phyloP scores from a whole-genome alignment of 2,797 vertebrate genomes.

The Scolopax rusticola region DNA sequence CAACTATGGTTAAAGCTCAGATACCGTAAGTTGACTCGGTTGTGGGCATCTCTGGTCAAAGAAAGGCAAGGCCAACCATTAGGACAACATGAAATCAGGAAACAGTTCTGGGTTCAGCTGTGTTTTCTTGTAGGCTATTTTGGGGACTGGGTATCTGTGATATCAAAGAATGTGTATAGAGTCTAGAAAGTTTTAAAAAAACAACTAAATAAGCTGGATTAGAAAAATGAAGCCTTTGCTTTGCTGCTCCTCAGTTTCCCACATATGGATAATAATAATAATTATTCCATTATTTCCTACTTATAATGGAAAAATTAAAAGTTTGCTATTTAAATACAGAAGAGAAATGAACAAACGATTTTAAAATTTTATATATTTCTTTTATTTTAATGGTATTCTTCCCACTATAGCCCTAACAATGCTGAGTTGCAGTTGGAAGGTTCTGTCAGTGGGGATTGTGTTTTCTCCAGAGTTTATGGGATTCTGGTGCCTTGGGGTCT shows the following conservation, averaged over 20 bases:
- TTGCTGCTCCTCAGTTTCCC: not conserved
- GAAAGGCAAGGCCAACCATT: not conserved
- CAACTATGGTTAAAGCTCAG: not conserved
- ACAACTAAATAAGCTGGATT: not conserved
- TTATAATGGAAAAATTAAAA: too few species aligned
- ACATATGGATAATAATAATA: too few species aligned
- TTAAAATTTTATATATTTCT: not conserved
- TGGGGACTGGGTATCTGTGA: not conserved
- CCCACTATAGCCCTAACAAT: not conserved
- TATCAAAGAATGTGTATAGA: too few species aligned
- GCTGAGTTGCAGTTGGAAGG: not conserved
- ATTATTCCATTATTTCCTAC: not conserved
- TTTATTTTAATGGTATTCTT: not conserved
- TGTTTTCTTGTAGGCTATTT: fast-evolving
- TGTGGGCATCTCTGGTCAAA: not conserved
- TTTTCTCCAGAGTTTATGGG: not conserved
- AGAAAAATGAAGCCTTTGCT: not conserved
- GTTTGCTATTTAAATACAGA: not conserved
- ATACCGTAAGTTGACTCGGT: too few species aligned
- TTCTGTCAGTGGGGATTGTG: not conserved
- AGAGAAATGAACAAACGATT: not conserved
- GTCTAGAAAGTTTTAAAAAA: not conserved
- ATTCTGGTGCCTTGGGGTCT: not conserved
- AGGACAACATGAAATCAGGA: not conserved
- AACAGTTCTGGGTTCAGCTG: not conserved